Conservation (phyloP, 2,113 vertebrate species). For the Larimichthys crocea region DNA sequence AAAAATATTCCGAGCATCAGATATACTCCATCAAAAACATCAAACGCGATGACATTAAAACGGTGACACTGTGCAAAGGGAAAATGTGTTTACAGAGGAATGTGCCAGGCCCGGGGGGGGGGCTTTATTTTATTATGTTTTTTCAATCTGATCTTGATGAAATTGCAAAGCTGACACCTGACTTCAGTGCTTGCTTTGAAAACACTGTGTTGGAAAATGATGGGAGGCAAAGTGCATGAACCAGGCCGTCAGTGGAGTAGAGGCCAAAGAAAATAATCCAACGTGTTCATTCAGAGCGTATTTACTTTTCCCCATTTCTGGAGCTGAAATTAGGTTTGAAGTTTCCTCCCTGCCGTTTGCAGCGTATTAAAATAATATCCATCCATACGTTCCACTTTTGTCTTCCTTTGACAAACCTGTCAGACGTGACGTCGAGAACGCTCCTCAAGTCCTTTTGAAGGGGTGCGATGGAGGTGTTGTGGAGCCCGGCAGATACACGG, state of each 20-base stretch:
- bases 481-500: background rate
- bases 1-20: background rate
- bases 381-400: background rate
- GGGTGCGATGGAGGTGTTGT: conserved; percentile 22
- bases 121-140: background rate
- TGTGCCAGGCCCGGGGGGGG: background rate
- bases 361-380: background rate
- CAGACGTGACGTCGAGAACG: background rate
- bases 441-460: background rate
- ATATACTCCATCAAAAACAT: background rate
- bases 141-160: conserved; percentile 28
- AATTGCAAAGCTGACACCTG: conserved; percentile 33
- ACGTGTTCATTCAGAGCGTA: conserved; percentile 2
- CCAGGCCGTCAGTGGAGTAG: background rate
- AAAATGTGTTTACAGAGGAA: conserved; percentile 16
- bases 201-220: conserved; percentile 18
- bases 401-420: background rate
- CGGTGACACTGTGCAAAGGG: background rate
- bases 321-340: conserved; percentile 22
- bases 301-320: conserved; percentile 5
- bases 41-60: background rate
- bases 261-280: conserved; percentile 21
- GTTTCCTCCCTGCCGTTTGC: background rate
- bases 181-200: conserved; percentile 41
- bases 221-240: conserved; percentile 27